Base-by-base conservation (phyloP, 2,888 invertebrate species). In the Saturnia japonica region DNA sequence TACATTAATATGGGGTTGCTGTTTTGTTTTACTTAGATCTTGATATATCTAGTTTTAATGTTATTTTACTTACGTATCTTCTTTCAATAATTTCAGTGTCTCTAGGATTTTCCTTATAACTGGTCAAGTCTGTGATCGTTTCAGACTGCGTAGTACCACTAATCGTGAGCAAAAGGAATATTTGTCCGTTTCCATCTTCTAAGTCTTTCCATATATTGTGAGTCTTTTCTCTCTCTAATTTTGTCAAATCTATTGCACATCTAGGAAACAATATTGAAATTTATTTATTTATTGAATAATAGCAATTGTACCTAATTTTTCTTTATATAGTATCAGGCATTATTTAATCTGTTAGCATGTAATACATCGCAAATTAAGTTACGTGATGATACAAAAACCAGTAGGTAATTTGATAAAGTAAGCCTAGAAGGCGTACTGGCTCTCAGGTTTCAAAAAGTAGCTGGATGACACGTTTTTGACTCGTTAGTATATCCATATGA, bases 101-200 rank as follows among this genome's bases (percentile, higher is more conserved):
- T 25, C 95, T 95, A 0, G 97, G 96, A 84, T 97, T 97, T 74
- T 97, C 97, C 78, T 96, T 97, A 86, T 97, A 97, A 22, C 96
- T 96, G 45, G 97, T 96, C 67, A 99, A 93, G 89, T 99, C 99
- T 9, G 98, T 98, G 74, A 98, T 97, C 0, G 98, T 98, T 88
- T 99, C 99, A 0, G 97, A 96, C 16, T 98, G 98, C 0, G 98
- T 97, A 0, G 98, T 99, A 0, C 99, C 99, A 81, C 98, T 99
- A 73, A 99, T 98, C 1, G 99, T 99, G 12, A 99, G 93, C 75
- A 99, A 95, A 0, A 99, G 93, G 84, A 97, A 97, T 75, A 99
- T 95, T 76, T 97, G 97, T 0, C 98, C 98, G 0, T 97, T 96
- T 0, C 97, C 98, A 74, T 99, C 98, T 89, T 99, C 99, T 67